phyloP scores from a whole-genome alignment of 2,888 invertebrate genomes.

The Loripinus fragilis region DNA sequence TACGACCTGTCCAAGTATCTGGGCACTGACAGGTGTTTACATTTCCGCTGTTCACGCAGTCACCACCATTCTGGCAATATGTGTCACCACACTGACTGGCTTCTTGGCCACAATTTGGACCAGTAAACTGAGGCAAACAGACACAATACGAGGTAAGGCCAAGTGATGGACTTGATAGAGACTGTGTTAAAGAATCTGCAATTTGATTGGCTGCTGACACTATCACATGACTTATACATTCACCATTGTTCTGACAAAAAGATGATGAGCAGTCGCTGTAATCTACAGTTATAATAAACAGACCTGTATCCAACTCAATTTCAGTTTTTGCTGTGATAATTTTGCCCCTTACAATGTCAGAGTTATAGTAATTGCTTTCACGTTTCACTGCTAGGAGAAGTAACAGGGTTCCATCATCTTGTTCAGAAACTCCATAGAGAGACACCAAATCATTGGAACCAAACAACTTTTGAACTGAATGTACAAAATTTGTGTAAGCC shows the following conservation, averaged over 20 bases:
- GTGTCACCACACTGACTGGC: slow-evolving; percentile 89
- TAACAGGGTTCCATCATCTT: slow-evolving; percentile 52
- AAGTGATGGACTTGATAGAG: slow-evolving; percentile 92
- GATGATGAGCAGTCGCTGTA: slow-evolving; percentile 84
- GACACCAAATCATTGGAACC: slow-evolving; percentile 76
- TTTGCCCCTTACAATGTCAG: slow-evolving; percentile 46
- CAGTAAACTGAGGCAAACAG: slow-evolving; percentile 95
- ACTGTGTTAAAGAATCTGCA: slow-evolving; percentile 91
- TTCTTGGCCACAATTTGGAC: slow-evolving; percentile 83
- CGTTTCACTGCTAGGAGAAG: slow-evolving; percentile 82
- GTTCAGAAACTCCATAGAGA: slow-evolving; percentile 42
- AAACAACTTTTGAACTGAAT: slow-evolving; percentile 88
- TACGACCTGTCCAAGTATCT: slow-evolving; percentile 72
- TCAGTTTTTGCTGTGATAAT: slow-evolving; percentile 50
- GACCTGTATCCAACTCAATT: slow-evolving; percentile 62
- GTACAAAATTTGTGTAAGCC: slow-evolving; percentile 90
- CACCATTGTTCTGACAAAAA: slow-evolving; percentile 86
- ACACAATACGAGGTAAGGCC: slow-evolving; percentile 91
- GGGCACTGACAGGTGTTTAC: slow-evolving; percentile 75
- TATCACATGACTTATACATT: slow-evolving; percentile 77
- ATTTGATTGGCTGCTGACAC: slow-evolving; percentile 81
- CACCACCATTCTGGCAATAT: slow-evolving; percentile 93
- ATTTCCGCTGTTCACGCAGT: slow-evolving; percentile 85
- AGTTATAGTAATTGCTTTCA: slow-evolving; percentile 86
- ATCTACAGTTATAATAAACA: slow-evolving; percentile 61